phyloP scores from a whole-genome alignment of 2,888 invertebrate genomes.

The Pyrrhosoma nymphula region DNA sequence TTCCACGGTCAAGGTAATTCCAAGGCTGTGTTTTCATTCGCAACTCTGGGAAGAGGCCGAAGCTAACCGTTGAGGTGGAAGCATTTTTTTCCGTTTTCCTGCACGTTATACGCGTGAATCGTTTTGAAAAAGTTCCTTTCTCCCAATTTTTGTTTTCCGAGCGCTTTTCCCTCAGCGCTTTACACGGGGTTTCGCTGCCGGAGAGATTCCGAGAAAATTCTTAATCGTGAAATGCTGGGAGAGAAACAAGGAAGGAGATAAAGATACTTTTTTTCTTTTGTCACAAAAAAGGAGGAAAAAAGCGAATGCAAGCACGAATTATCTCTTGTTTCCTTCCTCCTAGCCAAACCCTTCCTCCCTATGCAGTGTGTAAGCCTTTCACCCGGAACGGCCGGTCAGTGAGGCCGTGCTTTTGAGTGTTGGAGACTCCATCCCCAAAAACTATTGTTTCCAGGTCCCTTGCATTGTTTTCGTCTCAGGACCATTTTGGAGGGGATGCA shows the following conservation, averaged over 20 bases:
- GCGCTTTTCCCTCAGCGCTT: neutral
- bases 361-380: neutral
- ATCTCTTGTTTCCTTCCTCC: neutral
- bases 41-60: neutral
- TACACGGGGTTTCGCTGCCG: neutral
- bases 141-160: neutral
- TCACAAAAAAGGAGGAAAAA: neutral
- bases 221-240: neutral
- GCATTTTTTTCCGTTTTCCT: neutral
- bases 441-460: neutral
- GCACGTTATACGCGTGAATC: too few species aligned
- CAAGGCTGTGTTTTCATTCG: neutral
- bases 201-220: neutral
- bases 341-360: neutral
- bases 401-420: too few species aligned
- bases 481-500: neutral
- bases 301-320: neutral
- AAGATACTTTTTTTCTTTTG: neutral
- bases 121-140: neutral
- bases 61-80: neutral
- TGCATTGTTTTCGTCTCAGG: neutral
- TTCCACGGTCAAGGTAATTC: neutral
- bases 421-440: neutral
- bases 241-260: neutral
- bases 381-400: neutral